phyloP scores from a whole-genome alignment of 1,140 invertebrate species.

The Mya arenaria region DNA sequence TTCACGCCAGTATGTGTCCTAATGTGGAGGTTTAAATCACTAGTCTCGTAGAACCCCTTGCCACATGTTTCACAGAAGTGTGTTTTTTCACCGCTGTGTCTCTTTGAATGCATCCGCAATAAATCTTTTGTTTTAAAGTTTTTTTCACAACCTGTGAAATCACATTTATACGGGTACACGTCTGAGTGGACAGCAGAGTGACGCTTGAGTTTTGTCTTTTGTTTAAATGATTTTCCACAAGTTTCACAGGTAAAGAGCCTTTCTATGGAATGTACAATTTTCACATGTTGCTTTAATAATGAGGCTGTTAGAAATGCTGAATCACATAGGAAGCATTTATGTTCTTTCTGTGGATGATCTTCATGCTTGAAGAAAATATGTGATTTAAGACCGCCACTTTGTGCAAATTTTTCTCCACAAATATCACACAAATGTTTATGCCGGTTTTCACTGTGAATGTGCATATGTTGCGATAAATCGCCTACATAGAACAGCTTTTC shows the following conservation, averaged over 20 bases:
- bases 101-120: conserved; percentile 12
- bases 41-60: conserved; percentile 36
- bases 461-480: conserved; percentile 94
- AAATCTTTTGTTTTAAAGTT: conserved; percentile 10
- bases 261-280: conserved; percentile 37
- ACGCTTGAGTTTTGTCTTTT: conserved; percentile 15
- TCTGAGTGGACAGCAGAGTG: conserved; percentile 42
- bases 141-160: conserved; percentile 21
- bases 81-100: conserved; percentile 28
- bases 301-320: not conserved
- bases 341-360: not conserved
- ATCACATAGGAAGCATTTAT: conserved; percentile 40
- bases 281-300: conserved; percentile 12
- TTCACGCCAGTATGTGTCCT: conserved; percentile 88
- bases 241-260: conserved; percentile 48
- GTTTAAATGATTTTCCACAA: conserved; percentile 51
- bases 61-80: conserved; percentile 43
- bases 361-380: conserved; percentile 81
- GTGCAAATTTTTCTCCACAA: conserved; percentile 93
- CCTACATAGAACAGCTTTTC: conserved; percentile 92
- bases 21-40: conserved; percentile 23
- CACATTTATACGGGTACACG: conserved; percentile 25
- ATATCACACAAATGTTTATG: conserved; percentile 95
- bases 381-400: conserved; percentile 91
- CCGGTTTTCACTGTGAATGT: conserved; percentile 97